Evolutionary conservation across 37 sponge, comb jelly and placozoan genomes (phyloP), one percentile per base, ranked within the genome.

Genomic region (Bolinopsis microptera): DNA sequence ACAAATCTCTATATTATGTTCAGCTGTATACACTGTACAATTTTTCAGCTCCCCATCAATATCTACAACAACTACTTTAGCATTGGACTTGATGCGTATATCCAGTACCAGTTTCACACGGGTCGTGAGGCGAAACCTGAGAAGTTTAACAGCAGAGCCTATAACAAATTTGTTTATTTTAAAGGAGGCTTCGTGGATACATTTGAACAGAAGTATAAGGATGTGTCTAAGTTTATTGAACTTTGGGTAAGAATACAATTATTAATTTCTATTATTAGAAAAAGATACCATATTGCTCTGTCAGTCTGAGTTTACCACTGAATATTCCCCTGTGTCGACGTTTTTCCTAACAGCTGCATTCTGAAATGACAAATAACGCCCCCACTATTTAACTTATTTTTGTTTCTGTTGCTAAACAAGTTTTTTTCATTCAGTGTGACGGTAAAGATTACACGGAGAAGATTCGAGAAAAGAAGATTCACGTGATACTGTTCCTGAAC

Each of bases 401-500:
- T 48, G 61, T 48, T 48, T 18, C 74, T 70, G 25, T 26, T 34
- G 80, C 18, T 77, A 27, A n/a, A n/a, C n/a, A n/a, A n/a, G n/a
- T n/a, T n/a, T n/a, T n/a, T n/a, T n/a, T 32, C 5, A 34, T 77
- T 77, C 80, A 77, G 61, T 86, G 90, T 86, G 90, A 86, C 31
- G 90, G 90, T 5, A 86, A 86, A 27, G 90, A 86, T 30, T 86
- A 86, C 90, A 86, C 90, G 39, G 90, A 86, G 0, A 86, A 86
- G 61, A 86, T 86, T 9, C 34, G 90, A 41, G 90, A 86, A 3
- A 86, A 86, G 61, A 86, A 86, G 90, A 86, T 86, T 24, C 90
- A 86, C 36, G 90, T 86, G 26, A 41, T 86, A 13, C 61, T 86
- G 28, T 86, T 86, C 61, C 41, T 86, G 40, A 86, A 86, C 26